phyloP scores from a whole-genome alignment of 2,888 invertebrate genomes.

The Drosophila hamatofila region DNA sequence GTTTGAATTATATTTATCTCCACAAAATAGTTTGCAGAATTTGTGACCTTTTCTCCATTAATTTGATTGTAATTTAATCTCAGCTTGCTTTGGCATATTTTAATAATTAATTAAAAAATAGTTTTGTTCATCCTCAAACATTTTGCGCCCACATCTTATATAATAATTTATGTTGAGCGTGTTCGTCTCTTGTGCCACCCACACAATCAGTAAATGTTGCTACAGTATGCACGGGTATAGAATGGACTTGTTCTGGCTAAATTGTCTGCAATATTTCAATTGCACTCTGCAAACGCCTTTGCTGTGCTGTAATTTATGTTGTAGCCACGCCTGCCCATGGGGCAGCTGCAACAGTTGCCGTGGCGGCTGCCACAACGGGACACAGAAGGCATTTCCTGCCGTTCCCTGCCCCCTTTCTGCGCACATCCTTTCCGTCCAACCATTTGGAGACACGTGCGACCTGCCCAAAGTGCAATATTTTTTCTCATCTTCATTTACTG shows the following conservation, averaged over 20 bases:
- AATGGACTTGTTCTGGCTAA: conserved; percentile 30
- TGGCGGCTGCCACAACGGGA: conserved; percentile 21
- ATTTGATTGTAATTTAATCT: too few species aligned
- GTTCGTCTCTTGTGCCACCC: neutral
- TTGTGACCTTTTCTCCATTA: neutral
- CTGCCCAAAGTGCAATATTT: conserved; percentile 41
- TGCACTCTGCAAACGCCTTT: conserved; percentile 22
- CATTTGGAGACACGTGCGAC: conserved; percentile 40
- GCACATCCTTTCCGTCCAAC: neutral
- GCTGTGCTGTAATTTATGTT: conserved; percentile 43
- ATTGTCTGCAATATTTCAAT: conserved; percentile 55
- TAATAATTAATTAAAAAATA: neutral
- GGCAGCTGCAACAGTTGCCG: conserved; percentile 63
- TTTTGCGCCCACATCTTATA: neutral
- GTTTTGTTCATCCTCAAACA: neutral
- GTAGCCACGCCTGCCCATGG: conserved; percentile 49
- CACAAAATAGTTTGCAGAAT: neutral
- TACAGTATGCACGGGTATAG: conserved; percentile 2
- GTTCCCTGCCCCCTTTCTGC: neutral
- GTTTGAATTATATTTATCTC: too few species aligned
- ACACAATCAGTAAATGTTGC: conserved; percentile 28
- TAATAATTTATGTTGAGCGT: conserved; percentile 1
- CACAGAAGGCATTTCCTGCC: conserved; percentile 18
- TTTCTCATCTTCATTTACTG: conserved; percentile 10
- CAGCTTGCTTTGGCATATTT: too few species aligned